Conservation (phyloP, 2,113 vertebrate genomes). For the Chiloscyllium plagiosum region DNA sequence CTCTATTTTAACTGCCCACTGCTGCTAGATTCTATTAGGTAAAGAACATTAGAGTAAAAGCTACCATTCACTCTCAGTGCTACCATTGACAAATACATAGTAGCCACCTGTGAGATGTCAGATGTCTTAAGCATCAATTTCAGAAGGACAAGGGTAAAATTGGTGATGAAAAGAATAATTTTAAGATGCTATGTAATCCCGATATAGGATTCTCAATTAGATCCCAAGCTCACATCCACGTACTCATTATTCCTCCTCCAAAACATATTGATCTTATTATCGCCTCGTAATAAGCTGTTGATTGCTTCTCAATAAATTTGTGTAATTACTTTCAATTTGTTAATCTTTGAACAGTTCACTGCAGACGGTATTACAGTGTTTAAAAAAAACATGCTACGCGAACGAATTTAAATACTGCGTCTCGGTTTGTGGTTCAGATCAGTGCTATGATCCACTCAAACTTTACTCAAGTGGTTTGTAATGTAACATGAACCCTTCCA, state of each 20-base stretch:
- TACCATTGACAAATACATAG: neutral
- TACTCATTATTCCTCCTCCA: neutral
- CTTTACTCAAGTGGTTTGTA: neutral
- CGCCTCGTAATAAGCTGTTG: neutral
- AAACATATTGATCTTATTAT: too few species aligned
- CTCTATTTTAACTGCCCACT: neutral
- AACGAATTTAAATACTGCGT: neutral
- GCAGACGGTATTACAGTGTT: neutral
- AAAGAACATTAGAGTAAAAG: neutral
- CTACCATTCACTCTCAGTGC: neutral
- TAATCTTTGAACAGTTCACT: neutral
- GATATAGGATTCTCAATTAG: neutral
- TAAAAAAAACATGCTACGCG: neutral
- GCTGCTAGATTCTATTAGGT: neutral
- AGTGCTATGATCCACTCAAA: constrained; percentile 8
- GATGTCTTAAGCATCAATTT: neutral
- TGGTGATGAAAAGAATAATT: neutral
- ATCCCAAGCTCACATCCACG: too few species aligned
- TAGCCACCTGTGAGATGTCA: neutral
- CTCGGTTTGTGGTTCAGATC: constrained; percentile 4
- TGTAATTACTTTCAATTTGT: neutral
- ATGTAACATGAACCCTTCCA: neutral
- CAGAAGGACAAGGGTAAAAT: neutral
- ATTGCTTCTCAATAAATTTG: constrained; percentile 6
- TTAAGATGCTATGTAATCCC: neutral